Base-by-base conservation (phyloP, 2,888 invertebrate genomes). In the Idaea biselata region DNA sequence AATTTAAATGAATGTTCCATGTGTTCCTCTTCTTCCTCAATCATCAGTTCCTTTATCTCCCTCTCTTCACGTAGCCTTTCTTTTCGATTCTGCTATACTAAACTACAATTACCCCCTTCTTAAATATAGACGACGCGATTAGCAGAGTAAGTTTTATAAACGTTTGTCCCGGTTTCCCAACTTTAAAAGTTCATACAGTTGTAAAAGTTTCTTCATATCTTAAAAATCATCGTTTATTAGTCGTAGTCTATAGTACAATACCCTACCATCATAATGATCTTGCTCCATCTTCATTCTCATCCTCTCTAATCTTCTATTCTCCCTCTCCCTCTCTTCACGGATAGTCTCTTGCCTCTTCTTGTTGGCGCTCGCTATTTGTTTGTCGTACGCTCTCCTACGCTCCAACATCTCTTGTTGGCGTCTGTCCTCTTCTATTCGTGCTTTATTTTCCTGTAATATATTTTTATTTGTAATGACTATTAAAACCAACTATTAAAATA, bases 211-310 rank as follows among this genome's bases (percentile, higher is more conserved):
- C n/a, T n/a, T n/a, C n/a, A n/a, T n/a, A n/a, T n/a, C n/a, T 80
- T 68, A 91, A 89, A 68, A 91, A 91, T 69, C 8, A 44, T 14
- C 2, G 14, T 14, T 11, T 44, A 44, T 11, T 8, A 44, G 3
- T 7, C 8, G 6, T 44, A 44, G 44, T 8, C 2, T n/a, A n/a
- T n/a, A n/a, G n/a, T n/a, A 44, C 11, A 44, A 1, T 44, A 11
- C 14, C 60, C 62, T 73, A 91, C 91, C 88, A 60, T 88, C 83
- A 69, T 77, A 84, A 76, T 91, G 84, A 68, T 91, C 91, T 63
- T 83, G 76, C 64, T 89, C 90, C 88, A 92, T 88, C 67, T 83
- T 89, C 74, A 81, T 81, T 60, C 74, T 87, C 70, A 90, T 86
- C 61, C 71, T 83, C 56, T 90, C 89, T 11, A 90, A 59, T 59